Conservation (phyloP, 2,888 invertebrate genomes). For the Hyposoter didymator region DNA sequence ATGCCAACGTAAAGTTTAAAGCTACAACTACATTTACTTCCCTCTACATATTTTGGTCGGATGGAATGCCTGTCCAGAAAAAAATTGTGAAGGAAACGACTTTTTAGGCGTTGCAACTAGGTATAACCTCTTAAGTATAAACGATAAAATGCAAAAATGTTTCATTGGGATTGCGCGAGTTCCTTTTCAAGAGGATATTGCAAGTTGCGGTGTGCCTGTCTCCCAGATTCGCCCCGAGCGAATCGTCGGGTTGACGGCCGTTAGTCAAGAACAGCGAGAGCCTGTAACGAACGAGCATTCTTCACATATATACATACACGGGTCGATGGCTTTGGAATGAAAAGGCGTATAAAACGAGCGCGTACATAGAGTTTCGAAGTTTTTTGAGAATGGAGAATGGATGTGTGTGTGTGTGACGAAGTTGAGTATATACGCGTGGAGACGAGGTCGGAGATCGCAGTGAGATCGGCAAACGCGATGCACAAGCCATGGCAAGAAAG, state of each 20-base stretch:
- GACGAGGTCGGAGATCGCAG: conserved; percentile 48
- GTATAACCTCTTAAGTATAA: not conserved
- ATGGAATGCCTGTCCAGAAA: too few species aligned
- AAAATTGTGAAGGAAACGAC: too few species aligned
- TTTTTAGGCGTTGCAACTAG: too few species aligned
- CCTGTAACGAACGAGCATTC: conserved; percentile 34
- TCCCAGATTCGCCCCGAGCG: conserved; percentile 43
- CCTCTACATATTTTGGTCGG: too few species aligned
- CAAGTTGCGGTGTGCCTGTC: conserved; percentile 31
- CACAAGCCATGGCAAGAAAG: conserved; percentile 14
- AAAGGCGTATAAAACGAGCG: not conserved
- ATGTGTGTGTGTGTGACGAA: conserved; percentile 1
- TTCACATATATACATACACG: not conserved
- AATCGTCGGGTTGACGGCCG: conserved; percentile 57
- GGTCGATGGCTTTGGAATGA: not conserved
- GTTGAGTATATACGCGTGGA: not conserved
- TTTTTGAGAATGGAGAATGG: not conserved
- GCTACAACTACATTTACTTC: too few species aligned
- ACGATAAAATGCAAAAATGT: not conserved
- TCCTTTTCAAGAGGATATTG: conserved; percentile 37
- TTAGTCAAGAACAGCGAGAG: conserved; percentile 51
- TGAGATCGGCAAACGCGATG: conserved; percentile 38
- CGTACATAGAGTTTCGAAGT: not conserved
- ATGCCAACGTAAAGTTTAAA: too few species aligned
- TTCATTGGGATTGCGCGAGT: conserved; percentile 1